A percentile compares a stretch with the other conserved stretches of the same genome.
Conservation (phyloP, 2,888 invertebrate genomes). For the Temnothorax ravouxi region DNA sequence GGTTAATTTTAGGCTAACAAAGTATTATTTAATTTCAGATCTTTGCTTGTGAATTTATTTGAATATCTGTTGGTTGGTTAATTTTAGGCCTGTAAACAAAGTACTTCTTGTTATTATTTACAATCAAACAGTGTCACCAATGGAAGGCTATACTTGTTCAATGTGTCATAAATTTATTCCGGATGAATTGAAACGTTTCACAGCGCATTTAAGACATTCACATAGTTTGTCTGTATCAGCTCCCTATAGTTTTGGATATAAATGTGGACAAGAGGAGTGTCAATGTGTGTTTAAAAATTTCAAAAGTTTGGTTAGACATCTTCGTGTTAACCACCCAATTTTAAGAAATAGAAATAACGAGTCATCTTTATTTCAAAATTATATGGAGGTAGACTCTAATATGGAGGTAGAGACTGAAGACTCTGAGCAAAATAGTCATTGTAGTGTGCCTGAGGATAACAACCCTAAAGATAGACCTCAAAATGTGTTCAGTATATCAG, state of each 20-base stretch:
- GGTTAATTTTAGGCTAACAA: neutral
- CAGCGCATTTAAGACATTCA: neutral
- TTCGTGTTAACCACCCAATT: neutral
- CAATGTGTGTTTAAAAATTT: slow-evolving; percentile 1
- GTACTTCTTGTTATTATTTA: neutral
- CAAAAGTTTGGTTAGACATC: neutral
- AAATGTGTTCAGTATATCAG: neutral
- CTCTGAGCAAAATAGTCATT: neutral
- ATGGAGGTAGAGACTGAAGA: too few relatives aligned
- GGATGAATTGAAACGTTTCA: too few relatives aligned
- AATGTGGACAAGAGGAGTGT: neutral
- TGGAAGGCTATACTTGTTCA: slow-evolving; percentile 6
- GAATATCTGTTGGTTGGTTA: neutral
- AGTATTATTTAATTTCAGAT: neutral
- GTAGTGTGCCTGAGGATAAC: neutral
- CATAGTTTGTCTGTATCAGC: slow-evolving; percentile 3
- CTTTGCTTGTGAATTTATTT: neutral
- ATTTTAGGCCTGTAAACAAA: neutral
- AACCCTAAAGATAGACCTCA: neutral
- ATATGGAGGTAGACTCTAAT: slow-evolving; percentile 16
- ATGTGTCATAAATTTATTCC: slow-evolving; percentile 16
- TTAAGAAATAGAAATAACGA: neutral
- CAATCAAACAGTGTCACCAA: neutral
- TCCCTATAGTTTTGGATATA: neutral
- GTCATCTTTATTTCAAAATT: slow-evolving; percentile 4